Conservation (phyloP, 2,888 invertebrate species). For the Gasteruption jaculator region DNA sequence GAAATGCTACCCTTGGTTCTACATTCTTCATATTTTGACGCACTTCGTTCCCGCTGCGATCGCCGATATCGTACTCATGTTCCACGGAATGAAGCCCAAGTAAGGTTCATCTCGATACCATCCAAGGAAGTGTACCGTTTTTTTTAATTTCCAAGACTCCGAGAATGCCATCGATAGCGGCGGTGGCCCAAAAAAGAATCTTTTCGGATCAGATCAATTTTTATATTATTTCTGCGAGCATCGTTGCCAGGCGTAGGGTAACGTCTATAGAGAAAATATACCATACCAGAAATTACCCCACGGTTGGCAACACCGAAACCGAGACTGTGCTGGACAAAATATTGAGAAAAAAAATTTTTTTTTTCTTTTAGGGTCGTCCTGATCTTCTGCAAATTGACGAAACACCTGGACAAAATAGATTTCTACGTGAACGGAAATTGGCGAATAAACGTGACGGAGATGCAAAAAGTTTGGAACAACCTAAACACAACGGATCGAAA, state of each 20-base stretch:
- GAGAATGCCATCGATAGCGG: neutral
- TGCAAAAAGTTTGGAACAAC: slow-evolving; percentile 26
- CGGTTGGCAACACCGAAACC: no score
- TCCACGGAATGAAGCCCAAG: slow-evolving; percentile 31
- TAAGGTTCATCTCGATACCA: slow-evolving; percentile 25
- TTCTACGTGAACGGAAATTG: slow-evolving; percentile 22
- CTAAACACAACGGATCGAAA: slow-evolving; percentile 30
- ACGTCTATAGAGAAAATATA: no score
- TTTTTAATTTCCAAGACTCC: slow-evolving; percentile 1
- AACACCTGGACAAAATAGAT: neutral
- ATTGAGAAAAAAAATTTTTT: no score
- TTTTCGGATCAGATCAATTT: no score
- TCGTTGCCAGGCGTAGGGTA: no score
- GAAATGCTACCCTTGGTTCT: slow-evolving; percentile 18
- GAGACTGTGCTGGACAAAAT: no score
- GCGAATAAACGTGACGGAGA: slow-evolving; percentile 25
- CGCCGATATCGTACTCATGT: slow-evolving; percentile 24
- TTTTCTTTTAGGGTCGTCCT: slow-evolving; percentile 7
- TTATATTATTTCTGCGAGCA: no score
- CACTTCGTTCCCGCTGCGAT: slow-evolving; percentile 34
- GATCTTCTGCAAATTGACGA: slow-evolving; percentile 1
- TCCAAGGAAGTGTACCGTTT: neutral
- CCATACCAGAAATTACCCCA: no score
- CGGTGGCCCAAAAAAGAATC: neutral
- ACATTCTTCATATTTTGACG: slow-evolving; percentile 23